Evolutionary conservation across 2,113 vertebrate genomes (phyloP).

Genomic region (Uria lomvia): DNA sequence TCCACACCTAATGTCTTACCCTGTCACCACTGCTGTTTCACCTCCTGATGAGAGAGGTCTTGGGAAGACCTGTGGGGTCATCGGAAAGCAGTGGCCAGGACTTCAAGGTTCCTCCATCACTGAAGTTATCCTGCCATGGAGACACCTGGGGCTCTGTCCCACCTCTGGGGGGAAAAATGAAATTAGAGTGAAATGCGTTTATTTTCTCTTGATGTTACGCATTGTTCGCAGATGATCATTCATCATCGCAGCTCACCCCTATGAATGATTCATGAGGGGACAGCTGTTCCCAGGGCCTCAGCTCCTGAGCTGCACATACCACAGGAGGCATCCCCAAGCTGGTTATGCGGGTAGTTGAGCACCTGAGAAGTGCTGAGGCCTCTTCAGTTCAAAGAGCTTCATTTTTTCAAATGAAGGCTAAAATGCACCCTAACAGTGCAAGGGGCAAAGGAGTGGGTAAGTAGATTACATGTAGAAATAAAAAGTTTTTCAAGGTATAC

Average conservation of each 20-base stretch:
- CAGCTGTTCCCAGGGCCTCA: constrained; percentile 1
- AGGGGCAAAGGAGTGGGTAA: background rate
- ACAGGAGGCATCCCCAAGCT: background rate
- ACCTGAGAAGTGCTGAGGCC: background rate
- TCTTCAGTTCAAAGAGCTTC: background rate
- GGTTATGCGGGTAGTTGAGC: background rate
- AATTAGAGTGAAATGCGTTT: background rate
- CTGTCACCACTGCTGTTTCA: background rate
- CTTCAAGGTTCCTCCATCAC: background rate
- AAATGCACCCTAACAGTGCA: background rate
- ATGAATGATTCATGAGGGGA: constrained; percentile 52
- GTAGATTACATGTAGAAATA: background rate
- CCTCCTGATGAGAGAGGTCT: background rate
- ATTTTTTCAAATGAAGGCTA: background rate
- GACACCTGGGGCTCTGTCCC: background rate
- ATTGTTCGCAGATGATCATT: constrained; percentile 36
- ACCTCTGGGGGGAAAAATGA: background rate
- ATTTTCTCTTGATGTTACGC: constrained; percentile 21
- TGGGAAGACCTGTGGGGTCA: background rate
- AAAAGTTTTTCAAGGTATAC: background rate
- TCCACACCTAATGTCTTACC: background rate
- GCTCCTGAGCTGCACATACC: background rate
- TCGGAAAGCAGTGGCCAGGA: background rate
- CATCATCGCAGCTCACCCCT: background rate
- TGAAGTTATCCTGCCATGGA: background rate